phyloP scores from a whole-genome alignment of 2,113 vertebrate species.

The Platysteira castanea region DNA sequence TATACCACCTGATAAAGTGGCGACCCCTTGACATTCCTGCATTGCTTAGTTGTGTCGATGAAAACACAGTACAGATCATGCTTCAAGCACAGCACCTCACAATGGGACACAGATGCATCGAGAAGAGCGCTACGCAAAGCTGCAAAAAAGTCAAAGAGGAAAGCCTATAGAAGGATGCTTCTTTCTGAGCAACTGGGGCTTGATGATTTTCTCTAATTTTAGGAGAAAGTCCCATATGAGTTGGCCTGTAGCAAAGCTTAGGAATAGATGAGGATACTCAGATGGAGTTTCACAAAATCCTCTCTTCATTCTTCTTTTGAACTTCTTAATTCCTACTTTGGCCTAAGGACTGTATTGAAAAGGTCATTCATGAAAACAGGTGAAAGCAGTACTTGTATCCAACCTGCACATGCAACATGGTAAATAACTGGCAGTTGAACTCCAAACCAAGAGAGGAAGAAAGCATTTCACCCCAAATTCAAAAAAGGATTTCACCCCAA shows the following conservation, averaged over 20 bases:
- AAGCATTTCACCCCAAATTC: neutral
- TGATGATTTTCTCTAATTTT: neutral
- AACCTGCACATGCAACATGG: neutral
- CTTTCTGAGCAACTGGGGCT: neutral
- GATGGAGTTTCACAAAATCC: neutral
- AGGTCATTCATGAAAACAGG: neutral
- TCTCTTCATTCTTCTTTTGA: neutral
- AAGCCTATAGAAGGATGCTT: neutral
- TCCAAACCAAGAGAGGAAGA: neutral
- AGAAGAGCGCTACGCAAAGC: neutral
- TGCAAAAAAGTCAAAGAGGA: neutral
- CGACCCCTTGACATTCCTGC: neutral
- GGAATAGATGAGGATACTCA: neutral
- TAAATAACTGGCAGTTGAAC: neutral
- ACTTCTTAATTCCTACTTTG: neutral
- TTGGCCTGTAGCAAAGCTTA: neutral
- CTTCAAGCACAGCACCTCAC: neutral
- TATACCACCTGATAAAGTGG: neutral
- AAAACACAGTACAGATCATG: neutral
- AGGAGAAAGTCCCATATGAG: neutral
- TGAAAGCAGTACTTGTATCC: neutral
- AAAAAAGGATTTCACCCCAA: neutral
- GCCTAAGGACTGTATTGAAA: neutral
- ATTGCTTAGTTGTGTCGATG: neutral
- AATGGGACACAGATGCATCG: accelerated